These are phyloP conservation scores for Phylloscopus trochiloides DNA, from an alignment of 2,113 vertebrate species.

Conservation along the genomic window DNA sequence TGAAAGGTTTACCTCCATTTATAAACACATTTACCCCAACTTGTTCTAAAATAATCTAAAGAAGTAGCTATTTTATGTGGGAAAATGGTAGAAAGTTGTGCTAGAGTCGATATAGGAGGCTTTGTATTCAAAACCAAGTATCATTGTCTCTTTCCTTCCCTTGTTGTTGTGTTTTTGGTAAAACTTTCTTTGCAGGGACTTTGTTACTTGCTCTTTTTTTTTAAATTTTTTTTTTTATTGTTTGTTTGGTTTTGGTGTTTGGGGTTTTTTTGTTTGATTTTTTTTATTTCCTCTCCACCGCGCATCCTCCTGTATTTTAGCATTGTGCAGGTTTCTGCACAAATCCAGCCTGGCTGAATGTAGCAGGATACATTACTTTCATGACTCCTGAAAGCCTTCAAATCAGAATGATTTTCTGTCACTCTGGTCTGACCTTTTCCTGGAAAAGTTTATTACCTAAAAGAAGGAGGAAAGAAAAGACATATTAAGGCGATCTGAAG, in stretches of 20 bases:
- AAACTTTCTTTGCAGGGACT: background rate
- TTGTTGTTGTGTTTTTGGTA: background rate
- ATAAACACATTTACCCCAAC: background rate
- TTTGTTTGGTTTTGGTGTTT: background rate
- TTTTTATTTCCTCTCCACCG: rapidly evolving
- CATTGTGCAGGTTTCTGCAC: background rate
- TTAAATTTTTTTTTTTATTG: background rate
- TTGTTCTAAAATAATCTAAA: background rate
- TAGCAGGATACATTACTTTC: background rate
- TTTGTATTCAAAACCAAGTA: background rate
- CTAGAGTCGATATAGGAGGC: background rate
- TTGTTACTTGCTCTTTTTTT: background rate
- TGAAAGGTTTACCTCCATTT: background rate
- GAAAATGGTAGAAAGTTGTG: background rate
- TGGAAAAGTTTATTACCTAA: conserved; percentile 21
- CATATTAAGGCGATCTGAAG: background rate
- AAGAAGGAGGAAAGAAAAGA: background rate
- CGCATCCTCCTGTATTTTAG: background rate
- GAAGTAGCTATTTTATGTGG: background rate
- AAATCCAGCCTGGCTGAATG: background rate
- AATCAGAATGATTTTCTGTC: conserved; percentile 59
- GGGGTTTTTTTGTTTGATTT: too few relatives aligned
- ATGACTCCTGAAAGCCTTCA: conserved; percentile 35
- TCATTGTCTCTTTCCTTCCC: background rate
- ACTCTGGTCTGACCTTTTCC: conserved; percentile 35